Evolutionary conservation across 2,888 invertebrate genomes (phyloP).

Genomic region (Caenorhabditis panamensis): DNA sequence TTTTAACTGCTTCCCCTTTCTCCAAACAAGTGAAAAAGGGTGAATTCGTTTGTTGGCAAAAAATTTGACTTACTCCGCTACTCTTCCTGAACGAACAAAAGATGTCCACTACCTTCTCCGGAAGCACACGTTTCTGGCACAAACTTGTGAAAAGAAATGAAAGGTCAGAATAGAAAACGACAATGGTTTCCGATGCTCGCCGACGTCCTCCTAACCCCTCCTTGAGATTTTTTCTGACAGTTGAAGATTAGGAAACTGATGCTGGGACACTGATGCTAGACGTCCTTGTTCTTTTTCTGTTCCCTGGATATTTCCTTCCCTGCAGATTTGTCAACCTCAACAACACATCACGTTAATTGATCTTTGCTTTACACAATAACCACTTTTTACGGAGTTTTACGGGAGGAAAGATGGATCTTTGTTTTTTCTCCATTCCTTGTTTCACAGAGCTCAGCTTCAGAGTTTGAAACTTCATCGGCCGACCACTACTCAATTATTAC

Average conservation of each 20-base stretch:
- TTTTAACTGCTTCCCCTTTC: constrained; percentile 32
- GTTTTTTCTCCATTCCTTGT: constrained; percentile 4
- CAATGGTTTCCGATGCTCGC: constrained; percentile 44
- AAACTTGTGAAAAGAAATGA: constrained; percentile 45
- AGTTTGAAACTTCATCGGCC: neutral
- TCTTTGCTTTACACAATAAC: constrained; percentile 45
- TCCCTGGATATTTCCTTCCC: neutral
- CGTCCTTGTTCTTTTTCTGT: too few relatives aligned
- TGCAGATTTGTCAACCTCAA: too few relatives aligned
- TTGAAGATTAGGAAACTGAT: constrained; percentile 45
- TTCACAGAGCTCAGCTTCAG: constrained; percentile 2
- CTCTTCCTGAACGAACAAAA: constrained; percentile 36
- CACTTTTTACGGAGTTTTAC: constrained; percentile 15
- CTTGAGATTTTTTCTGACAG: constrained; percentile 38
- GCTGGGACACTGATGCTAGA: too few relatives aligned
- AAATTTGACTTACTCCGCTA: constrained; percentile 1
- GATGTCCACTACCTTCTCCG: constrained; percentile 23
- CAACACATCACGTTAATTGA: constrained; percentile 40
- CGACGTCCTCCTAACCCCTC: constrained; percentile 30
- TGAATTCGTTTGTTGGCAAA: constrained; percentile 14
- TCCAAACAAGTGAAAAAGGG: constrained; percentile 11
- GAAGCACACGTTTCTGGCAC: constrained; percentile 36
- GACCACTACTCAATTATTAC: constrained; percentile 29
- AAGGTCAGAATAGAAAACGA: constrained; percentile 53
- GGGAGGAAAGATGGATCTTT: neutral